Evolutionary conservation across 1,140 invertebrate genomes (phyloP).

Genomic region (Bactericera cockerelli): DNA sequence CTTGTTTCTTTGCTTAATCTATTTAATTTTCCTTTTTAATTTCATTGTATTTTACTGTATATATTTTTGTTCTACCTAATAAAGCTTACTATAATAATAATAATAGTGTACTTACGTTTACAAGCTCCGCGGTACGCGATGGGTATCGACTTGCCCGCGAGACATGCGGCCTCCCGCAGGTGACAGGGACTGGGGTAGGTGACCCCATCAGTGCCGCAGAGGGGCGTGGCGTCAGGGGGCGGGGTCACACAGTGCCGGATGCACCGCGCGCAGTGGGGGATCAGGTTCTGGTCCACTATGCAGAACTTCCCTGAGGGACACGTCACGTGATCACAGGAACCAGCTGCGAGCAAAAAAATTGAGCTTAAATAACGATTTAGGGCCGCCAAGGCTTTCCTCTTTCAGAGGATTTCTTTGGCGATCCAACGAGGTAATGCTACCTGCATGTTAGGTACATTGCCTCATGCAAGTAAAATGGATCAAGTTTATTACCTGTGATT

Average conservation of each 20-base stretch:
- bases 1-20: no score
- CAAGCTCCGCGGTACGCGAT: constrained; percentile 75
- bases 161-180: constrained; percentile 64
- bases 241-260: constrained; percentile 43
- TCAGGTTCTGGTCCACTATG: constrained; percentile 68
- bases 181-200: constrained; percentile 78
- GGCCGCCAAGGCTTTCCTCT: no score
- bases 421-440: no score
- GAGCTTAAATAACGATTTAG: no score
- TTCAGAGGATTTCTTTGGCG: no score
- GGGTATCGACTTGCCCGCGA: constrained; percentile 60
- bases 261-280: constrained; percentile 67
- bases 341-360: constrained; percentile 29
- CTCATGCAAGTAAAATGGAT: no score
- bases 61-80: no score
- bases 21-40: no score
- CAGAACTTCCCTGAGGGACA: constrained; percentile 69
- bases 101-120: constrained; percentile 57
- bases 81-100: no score
- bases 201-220: constrained; percentile 72
- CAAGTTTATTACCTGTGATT: no score
- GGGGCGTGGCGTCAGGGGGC: constrained; percentile 34
- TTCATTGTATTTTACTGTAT: no score
- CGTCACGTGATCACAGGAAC: constrained; percentile 56
- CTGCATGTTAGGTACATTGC: no score